Percentiles rank a stretch among this genome's conserved stretches.
Conservation (phyloP, 2,888 invertebrate species). For the Desoria tigrina region DNA sequence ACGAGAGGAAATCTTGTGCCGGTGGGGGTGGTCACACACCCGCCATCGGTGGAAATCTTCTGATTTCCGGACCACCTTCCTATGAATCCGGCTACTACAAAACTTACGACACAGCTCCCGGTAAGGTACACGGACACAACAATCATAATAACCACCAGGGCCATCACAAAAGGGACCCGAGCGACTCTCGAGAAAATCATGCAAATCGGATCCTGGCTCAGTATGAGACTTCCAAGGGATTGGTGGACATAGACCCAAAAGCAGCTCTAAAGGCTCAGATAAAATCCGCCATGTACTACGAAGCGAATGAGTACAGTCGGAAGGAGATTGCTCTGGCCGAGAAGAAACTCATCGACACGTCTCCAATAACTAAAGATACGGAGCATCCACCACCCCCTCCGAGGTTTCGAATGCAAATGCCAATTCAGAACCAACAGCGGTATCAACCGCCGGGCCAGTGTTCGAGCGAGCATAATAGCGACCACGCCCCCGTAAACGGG, state of each 20-base stretch:
- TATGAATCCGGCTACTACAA: conserved; percentile 52
- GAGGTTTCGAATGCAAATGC: conserved; percentile 39
- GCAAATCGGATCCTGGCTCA: conserved; percentile 51
- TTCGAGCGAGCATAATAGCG: conserved; percentile 27
- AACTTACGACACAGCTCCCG: conserved; percentile 32
- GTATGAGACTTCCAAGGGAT: conserved; percentile 48
- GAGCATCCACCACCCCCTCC: conserved; percentile 42
- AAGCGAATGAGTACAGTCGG: conserved; percentile 24
- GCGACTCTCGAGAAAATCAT: conserved; percentile 41
- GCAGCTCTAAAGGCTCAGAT: conserved; percentile 33
- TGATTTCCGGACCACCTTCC: conserved; percentile 49
- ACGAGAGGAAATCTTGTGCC: conserved; percentile 38
- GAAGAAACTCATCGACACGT: conserved; percentile 45
- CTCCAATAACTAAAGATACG: conserved; percentile 18
- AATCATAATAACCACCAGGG: conserved; percentile 22
- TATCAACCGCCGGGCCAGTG: conserved; percentile 46
- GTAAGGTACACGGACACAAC: conserved; percentile 14
- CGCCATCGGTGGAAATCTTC: conserved; percentile 26
- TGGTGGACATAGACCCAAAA: conserved; percentile 50
- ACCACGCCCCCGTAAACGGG: conserved; percentile 18
- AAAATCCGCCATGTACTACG: conserved; percentile 33
- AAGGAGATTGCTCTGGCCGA: conserved; percentile 23
- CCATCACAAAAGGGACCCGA: conserved; percentile 26
- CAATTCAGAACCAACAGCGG: conserved; percentile 26
- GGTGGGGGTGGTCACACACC: conserved; percentile 15